Conservation (phyloP, 2,113 vertebrate species). For the Condylura cristata region DNA sequence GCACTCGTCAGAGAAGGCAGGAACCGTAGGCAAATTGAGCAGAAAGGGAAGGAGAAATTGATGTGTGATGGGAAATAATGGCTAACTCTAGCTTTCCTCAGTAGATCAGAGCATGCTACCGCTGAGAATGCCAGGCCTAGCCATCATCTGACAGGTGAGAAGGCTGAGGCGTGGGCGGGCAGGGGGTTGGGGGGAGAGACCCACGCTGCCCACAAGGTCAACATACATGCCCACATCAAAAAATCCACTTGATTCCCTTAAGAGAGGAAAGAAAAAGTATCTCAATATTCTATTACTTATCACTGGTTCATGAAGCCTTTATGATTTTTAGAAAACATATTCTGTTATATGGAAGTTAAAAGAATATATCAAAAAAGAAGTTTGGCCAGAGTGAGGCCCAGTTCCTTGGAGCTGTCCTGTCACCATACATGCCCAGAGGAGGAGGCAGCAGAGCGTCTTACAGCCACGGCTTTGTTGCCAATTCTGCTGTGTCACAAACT, state of each 20-base stretch:
- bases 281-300: background rate
- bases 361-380: background rate
- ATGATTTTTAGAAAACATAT: background rate
- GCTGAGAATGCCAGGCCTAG: background rate
- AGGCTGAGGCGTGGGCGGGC: background rate
- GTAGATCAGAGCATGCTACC: background rate
- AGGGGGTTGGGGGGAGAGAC: background rate
- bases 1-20: background rate
- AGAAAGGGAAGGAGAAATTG: conserved; percentile 6
- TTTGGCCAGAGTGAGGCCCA: background rate
- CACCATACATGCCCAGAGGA: background rate
- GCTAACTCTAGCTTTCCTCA: background rate
- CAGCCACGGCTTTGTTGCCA: conserved; percentile 10
- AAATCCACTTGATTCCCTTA: background rate
- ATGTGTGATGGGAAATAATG: background rate
- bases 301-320: background rate
- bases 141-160: background rate
- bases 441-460: background rate
- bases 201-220: background rate
- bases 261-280: background rate
- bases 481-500: conserved; percentile 55
- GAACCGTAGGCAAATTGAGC: background rate
- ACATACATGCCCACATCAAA: background rate
- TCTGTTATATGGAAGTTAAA: conserved; percentile 27
- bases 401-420: background rate